Conservation (phyloP, 2,113 vertebrate genomes). For the Amphiprion percula region DNA sequence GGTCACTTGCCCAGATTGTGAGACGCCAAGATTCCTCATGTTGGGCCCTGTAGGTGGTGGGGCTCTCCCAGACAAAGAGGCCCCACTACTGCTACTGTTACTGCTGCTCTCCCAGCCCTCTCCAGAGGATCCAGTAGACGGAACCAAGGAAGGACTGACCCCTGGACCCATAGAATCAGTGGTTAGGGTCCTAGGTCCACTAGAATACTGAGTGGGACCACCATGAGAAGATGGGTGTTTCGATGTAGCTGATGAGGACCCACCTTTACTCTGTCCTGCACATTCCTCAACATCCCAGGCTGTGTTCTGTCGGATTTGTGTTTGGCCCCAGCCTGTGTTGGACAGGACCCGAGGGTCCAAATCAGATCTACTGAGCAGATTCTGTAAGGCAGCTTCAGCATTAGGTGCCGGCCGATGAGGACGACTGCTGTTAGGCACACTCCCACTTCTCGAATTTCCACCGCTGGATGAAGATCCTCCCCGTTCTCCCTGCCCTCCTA, state of each 20-base stretch:
- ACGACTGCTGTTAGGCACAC: conserved; percentile 62
- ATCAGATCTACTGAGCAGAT: conserved; percentile 94
- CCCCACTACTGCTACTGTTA: conserved; percentile 82
- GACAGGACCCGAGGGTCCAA: conserved; percentile 97
- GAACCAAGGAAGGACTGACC: conserved; percentile 63
- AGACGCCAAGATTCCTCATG: conserved; percentile 76
- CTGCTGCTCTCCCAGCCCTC: conserved; percentile 86
- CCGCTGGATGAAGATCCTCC: conserved; percentile 85
- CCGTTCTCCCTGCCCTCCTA: conserved; percentile 88
- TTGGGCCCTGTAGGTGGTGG: conserved; percentile 71
- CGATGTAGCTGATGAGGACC: conserved; percentile 62
- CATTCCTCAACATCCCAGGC: conserved; percentile 93
- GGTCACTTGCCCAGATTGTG: conserved; percentile 77
- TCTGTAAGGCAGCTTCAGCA: conserved; percentile 96
- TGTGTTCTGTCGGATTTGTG: conserved; percentile 98
- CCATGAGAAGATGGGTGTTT: conserved; percentile 68
- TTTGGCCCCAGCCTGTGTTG: conserved; percentile 99
- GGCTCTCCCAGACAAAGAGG: conserved; percentile 77
- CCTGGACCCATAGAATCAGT: conserved; percentile 73
- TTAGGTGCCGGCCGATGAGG: conserved; percentile 87
- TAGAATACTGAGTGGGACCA: conserved; percentile 75
- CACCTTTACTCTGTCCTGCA: conserved; percentile 62
- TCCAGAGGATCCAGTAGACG: conserved; percentile 73
- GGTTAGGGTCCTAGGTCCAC: conserved; percentile 64
- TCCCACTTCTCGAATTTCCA: conserved; percentile 90